phyloP scores from a whole-genome alignment of 2,113 vertebrate genomes.

The Poecile atricapillus region DNA sequence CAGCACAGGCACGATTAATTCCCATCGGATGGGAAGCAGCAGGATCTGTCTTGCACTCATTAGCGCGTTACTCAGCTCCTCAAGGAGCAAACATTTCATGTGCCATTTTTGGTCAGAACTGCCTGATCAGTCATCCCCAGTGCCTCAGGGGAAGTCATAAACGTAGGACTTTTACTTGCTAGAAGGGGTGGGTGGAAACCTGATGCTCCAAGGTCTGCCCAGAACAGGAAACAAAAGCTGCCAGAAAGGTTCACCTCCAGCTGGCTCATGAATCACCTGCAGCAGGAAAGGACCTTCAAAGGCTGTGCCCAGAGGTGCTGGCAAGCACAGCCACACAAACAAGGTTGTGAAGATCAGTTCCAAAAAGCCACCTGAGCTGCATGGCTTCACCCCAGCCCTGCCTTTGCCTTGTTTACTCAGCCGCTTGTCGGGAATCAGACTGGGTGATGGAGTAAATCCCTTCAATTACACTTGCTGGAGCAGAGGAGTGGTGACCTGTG shows the following conservation, averaged over 20 bases:
- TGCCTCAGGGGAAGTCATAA: neutral
- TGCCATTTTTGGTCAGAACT: neutral
- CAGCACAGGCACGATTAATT: neutral
- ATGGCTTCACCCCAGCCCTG: neutral
- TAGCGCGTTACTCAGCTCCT: neutral
- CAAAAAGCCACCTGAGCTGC: neutral
- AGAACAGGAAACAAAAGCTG: neutral
- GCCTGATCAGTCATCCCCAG: neutral
- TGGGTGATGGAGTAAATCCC: neutral
- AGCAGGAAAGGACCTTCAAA: neutral
- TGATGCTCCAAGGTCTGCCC: neutral
- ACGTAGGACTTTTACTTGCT: fast-evolving
- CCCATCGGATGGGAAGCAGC: neutral
- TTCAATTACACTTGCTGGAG: neutral
- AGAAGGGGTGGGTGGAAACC: neutral
- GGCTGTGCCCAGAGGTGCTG: neutral
- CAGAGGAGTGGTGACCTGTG: neutral
- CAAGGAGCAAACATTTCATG: neutral
- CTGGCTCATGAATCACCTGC: neutral
- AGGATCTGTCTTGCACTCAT: neutral
- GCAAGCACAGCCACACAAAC: neutral
- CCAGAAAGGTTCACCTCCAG: neutral
- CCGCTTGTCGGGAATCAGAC: neutral
- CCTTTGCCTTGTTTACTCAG: neutral
- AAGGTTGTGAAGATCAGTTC: neutral